Base-by-base conservation (phyloP, 2,113 vertebrate genomes). In the Onychorhynchus coronatus region DNA sequence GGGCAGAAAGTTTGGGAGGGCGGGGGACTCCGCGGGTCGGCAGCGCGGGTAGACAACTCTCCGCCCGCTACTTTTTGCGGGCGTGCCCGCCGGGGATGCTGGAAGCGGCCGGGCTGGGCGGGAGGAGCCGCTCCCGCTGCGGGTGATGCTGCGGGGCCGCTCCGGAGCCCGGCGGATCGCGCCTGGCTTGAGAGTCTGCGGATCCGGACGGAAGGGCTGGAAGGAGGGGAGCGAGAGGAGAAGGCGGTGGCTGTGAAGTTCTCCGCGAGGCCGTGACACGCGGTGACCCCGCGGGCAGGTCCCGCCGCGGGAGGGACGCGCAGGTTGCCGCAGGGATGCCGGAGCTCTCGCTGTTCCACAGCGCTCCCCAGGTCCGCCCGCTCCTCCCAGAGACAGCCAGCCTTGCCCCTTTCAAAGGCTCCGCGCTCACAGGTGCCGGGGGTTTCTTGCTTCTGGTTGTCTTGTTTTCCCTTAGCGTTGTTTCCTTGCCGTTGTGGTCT, bases 181-280 rank as follows among this genome's bases (percentile, higher is more conserved):
- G 53, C 8, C 3, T 3, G 4, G 39, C 10, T 5, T 31, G 44
- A 30, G 55, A 59, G 49, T 31, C 55, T 42, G 33, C 39, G 2
- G 39, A 28, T 33, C 28, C 10, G 9, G 8, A 0, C 2, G 24
- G 20, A 42, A 47, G 87, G 79, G 93, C 96, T 50, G 42, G 17
- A 46, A 59, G 78, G 21, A 14, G 73, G 15, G 5, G 14, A 21
- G 19, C 65, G 96, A 92, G 35, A 23, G 61, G 33, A 78, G 37
- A 42, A 35, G 70, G 52, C 20, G 58, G 41, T 31, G 82, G 53
- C 96, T 91, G 85, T 89, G 91, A 55, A 94, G 85, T 92, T 96
- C 79, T 68, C 4, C 2, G 91, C 53, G 96, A 15, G 52, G 24
- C 86, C 52, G 74, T 53, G 88, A 18, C 44, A 5, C 5, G 11